Percentiles rank a stretch among this genome's conserved stretches.
Conservation (phyloP, 30 jellyfish, hydroid and myxozoan species). For the Turritopsis rubra region DNA sequence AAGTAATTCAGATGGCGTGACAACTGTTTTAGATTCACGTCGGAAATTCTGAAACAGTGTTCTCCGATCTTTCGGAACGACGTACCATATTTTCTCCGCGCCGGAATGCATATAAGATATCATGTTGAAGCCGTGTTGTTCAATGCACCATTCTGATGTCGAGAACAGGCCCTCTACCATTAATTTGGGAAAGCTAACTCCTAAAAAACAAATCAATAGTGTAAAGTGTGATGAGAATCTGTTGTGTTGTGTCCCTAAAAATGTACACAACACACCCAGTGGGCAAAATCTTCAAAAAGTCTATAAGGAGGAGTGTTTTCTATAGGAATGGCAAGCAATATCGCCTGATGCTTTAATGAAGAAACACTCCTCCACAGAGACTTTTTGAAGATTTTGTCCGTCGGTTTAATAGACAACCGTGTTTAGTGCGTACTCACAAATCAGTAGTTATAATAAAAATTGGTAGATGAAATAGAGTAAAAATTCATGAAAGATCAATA, state of each 20-base stretch:
- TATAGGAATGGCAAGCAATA: too few relatives aligned
- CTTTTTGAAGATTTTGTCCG: too few relatives aligned
- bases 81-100: conserved; percentile 39
- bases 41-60: not conserved
- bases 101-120: conserved; percentile 34
- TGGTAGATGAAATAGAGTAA: too few relatives aligned
- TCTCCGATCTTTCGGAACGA: conserved; percentile 1
- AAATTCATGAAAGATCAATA: too few relatives aligned
- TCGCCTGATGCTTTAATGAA: too few relatives aligned
- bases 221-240: not conserved
- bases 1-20: conserved; percentile 7
- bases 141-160: conserved; percentile 20
- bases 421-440: too few relatives aligned
- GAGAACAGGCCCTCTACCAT: conserved; percentile 25
- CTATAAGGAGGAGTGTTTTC: too few relatives aligned
- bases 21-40: not conserved
- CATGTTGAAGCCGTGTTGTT: conserved; percentile 20
- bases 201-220: not conserved
- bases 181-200: conserved; percentile 7
- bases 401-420: too few relatives aligned
- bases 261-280: too few relatives aligned
- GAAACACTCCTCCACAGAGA: too few relatives aligned
- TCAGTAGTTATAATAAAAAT: too few relatives aligned
- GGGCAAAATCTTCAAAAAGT: too few relatives aligned
- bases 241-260: not conserved